Percentiles rank a stretch among this genome's conserved stretches.
Evolutionary conservation across 2,113 vertebrate genomes (phyloP).

Genomic region (Micronycteris hirsuta): DNA sequence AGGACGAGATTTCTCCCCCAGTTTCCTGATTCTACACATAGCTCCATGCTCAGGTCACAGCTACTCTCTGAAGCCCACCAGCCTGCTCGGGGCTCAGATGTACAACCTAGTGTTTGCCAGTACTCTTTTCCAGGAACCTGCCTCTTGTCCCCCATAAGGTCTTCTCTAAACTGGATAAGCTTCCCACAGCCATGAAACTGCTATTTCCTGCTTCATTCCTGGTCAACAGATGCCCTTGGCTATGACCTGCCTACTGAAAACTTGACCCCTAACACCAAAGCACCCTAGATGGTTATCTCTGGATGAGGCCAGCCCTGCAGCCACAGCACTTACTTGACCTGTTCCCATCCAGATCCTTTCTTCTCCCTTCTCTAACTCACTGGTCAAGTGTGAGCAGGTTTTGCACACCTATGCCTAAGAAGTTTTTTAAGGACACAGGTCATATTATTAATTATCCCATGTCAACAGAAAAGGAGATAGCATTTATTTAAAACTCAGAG

Average conservation of each 20-base stretch:
- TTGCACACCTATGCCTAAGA: not conserved
- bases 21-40: not conserved
- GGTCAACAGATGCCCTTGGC: not conserved
- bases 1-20: not conserved
- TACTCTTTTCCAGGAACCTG: not conserved
- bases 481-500: not conserved
- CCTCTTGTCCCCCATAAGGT: not conserved
- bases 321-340: not conserved
- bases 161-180: not conserved
- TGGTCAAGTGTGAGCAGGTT: not conserved
- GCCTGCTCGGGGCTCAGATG: not conserved
- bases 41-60: not conserved
- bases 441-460: not conserved
- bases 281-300: not conserved
- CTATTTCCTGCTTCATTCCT: not conserved
- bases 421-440: not conserved
- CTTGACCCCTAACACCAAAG: not conserved
- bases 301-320: not conserved
- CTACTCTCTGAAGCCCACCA: not conserved
- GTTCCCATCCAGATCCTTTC: not conserved
- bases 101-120: not conserved
- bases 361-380: not conserved
- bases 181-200: not conserved
- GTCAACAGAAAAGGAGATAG: not conserved
- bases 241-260: not conserved